These are phyloP conservation scores for Hecatera dysodea DNA, from an alignment of 2,888 invertebrate species.

Conservation along the genomic window DNA sequence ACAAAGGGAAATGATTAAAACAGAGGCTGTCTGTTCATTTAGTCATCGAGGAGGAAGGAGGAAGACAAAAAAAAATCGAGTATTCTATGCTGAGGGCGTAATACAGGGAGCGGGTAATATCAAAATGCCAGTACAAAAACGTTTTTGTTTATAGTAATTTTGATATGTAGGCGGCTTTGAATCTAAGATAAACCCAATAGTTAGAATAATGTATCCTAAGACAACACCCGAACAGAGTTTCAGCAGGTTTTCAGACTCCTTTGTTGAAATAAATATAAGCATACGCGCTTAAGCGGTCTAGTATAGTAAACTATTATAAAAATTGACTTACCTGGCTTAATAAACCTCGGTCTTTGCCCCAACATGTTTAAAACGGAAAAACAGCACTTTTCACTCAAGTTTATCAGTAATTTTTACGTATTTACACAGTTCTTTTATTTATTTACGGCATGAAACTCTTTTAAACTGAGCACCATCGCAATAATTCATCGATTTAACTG, in stretches of 20 bases:
- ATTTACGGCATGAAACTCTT: constrained; percentile 32
- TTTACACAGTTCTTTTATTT: constrained; percentile 36
- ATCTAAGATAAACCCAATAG: background rate
- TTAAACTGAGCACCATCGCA: background rate
- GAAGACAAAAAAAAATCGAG: background rate
- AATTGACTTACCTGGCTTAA: constrained; percentile 80
- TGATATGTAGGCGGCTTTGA: background rate
- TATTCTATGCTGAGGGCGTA: background rate
- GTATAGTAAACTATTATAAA: constrained; percentile 32
- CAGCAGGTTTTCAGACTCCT: background rate
- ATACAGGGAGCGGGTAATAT: background rate
- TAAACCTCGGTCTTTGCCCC: constrained; percentile 78
- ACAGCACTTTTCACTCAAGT: constrained; percentile 14
- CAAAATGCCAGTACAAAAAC: constrained; percentile 1
- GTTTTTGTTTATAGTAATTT: background rate
- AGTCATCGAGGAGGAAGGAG: too few relatives aligned
- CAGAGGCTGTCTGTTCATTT: background rate
- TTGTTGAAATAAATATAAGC: background rate
- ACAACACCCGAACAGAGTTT: background rate
- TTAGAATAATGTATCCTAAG: background rate
- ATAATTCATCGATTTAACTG: constrained; percentile 32
- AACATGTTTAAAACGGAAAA: constrained; percentile 67
- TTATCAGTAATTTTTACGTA: background rate
- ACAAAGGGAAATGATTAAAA: background rate
- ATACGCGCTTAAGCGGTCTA: background rate